A percentile compares a stretch with the other conserved stretches of the same genome.
phyloP scores from a whole-genome alignment of 2,113 vertebrate genomes.

The Chaenogobius annularis region DNA sequence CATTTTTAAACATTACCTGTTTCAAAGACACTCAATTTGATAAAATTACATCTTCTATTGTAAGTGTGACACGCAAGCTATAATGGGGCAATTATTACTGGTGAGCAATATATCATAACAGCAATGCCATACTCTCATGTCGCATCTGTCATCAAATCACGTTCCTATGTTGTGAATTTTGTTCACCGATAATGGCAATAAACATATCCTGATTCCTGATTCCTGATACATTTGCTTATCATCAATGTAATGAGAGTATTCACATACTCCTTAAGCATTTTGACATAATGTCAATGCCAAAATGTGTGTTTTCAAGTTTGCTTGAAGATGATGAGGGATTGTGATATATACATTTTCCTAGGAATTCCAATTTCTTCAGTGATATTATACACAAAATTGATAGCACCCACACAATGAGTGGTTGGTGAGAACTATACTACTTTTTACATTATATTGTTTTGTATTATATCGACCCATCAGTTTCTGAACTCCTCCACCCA shows the following conservation, averaged over 20 bases:
- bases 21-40: background rate
- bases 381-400: background rate
- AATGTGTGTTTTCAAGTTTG: background rate
- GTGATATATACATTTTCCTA: background rate
- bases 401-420: background rate
- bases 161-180: too few species aligned
- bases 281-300: background rate
- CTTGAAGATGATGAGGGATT: background rate
- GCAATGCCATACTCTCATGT: background rate
- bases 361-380: background rate
- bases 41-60: background rate
- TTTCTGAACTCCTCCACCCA: conserved; percentile 29
- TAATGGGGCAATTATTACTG: background rate
- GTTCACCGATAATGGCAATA: too few species aligned
- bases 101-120: background rate
- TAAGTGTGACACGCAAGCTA: background rate
- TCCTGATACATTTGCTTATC: background rate
- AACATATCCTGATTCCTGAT: too few species aligned
- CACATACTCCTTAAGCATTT: background rate
- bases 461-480: conserved; percentile 21
- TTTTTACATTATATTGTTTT: background rate
- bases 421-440: background rate
- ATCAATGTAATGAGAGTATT: background rate
- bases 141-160: too few species aligned
- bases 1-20: background rate